Evolutionary conservation across 2,888 invertebrate genomes (phyloP).

Genomic region (Phasia obesa): DNA sequence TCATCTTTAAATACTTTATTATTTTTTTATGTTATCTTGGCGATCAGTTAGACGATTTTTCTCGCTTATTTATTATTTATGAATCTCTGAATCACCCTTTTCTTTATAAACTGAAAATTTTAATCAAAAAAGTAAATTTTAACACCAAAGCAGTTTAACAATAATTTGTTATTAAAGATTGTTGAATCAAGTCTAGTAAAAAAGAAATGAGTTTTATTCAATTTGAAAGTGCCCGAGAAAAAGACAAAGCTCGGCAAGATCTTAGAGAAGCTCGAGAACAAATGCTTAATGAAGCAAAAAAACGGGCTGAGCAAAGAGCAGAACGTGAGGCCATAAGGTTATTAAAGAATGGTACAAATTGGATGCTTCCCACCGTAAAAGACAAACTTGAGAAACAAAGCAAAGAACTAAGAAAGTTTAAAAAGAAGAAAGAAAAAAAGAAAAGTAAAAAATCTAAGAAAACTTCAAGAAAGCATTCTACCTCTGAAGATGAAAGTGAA

Average conservation of each 20-base stretch:
- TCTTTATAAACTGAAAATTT: neutral
- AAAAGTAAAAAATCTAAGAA: conserved; percentile 72
- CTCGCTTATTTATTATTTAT: too few relatives aligned
- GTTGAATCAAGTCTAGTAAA: neutral
- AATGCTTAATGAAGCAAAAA: conserved; percentile 77
- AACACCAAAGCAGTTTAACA: neutral
- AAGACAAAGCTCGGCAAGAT: conserved; percentile 77
- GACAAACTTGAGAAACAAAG: conserved; percentile 74
- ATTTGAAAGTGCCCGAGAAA: conserved; percentile 79
- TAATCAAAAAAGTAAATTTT: too few relatives aligned
- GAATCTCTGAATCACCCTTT: neutral
- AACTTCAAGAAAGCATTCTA: conserved; percentile 55
- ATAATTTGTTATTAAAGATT: neutral
- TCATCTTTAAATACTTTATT: too few relatives aligned
- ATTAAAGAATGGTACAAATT: conserved; percentile 77
- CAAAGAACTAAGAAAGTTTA: conserved; percentile 80
- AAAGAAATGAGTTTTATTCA: conserved; percentile 78
- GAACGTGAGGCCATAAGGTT: conserved; percentile 74
- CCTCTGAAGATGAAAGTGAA: conserved; percentile 42
- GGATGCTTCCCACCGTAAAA: conserved; percentile 78
- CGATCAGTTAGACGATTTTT: too few relatives aligned
- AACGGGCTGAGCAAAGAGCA: conserved; percentile 75
- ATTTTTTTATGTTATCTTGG: too few relatives aligned
- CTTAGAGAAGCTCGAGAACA: conserved; percentile 77
- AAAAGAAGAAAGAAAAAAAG: conserved; percentile 74